Base-by-base conservation (phyloP, 1,140 invertebrate species). In the Cardiocondyla obscurior region DNA sequence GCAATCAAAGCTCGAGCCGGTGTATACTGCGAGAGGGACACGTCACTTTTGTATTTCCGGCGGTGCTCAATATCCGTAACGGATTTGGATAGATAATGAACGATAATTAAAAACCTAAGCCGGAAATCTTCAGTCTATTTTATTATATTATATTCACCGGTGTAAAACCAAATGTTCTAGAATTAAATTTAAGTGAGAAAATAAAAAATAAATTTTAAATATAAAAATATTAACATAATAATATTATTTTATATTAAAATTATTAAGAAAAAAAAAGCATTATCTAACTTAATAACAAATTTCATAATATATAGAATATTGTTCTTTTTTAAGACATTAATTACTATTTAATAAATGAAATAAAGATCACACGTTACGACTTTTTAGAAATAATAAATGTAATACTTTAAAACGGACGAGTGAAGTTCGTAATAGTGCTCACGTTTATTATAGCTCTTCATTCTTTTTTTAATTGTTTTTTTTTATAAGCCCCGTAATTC, bases 1-100 rank as follows among this genome's bases (percentile, higher is more conserved):
- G 76, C 83, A 90, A 90, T 90, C 89, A 87, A 84, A 85, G 73
- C 79, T 82, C 51, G 62, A 81, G 85, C 79, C 55, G 88, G 88
- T 89, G 85, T 89, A 58, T 33, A 65, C 22, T 19, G 65, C n/a
- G 49, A 64, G 62, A 69, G 55, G 58, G 83, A 88, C 88, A 90
- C 88, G 88, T 88, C 88, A 90, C 64, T 90, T 81, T 22, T 81
- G 39, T 36, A 25, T 84, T 87, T 85, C 76, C 81, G 81, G 79
- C 39, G 89, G 87, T 89, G 85, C 89, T 89, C 89, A 89, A 88
- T 84, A 69, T 64, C 65, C 84, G 55, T 72, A 36, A 46, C 62
- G 10, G 69, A 85, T 42, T 82, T 82, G 46, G 33, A 4, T 33
- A 7, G 70, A 82, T 86, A 77, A 86, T 58, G 44, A 83, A 28